Evolutionary conservation across 2,797 vertebrate genomes (phyloP).

Genomic region (Holocentrus rufus): DNA sequence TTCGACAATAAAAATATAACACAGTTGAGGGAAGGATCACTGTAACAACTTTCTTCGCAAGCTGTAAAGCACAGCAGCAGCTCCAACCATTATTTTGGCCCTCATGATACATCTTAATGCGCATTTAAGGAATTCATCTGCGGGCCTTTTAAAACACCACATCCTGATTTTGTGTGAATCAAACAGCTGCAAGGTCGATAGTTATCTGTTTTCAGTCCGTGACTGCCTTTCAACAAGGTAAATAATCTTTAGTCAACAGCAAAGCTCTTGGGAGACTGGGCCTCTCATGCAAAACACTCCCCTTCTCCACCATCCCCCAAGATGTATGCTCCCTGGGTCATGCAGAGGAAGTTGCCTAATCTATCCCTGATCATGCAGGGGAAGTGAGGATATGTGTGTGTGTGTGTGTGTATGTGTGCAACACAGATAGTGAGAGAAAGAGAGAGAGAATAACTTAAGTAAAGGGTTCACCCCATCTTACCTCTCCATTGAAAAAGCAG

Average conservation of each 20-base stretch:
- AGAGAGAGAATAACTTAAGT: conserved; percentile 3
- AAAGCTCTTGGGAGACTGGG: conserved; percentile 12
- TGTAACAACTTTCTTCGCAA: background rate
- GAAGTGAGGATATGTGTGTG: conserved; percentile 70
- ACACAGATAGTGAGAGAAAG: too few species aligned
- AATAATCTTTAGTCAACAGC: conserved; percentile 15
- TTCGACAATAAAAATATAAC: too few species aligned
- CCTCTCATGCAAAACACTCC: conserved; percentile 17
- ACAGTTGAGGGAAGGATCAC: background rate
- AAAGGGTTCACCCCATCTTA: conserved; percentile 73
- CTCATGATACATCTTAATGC: too few species aligned
- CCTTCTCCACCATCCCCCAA: background rate
- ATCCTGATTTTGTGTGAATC: conserved; percentile 36
- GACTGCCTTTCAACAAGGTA: conserved; percentile 37
- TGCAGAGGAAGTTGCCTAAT: conserved; percentile 17
- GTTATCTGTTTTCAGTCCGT: conserved; percentile 23
- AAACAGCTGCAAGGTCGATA: conserved; percentile 42
- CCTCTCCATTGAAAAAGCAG: conserved; percentile 99
- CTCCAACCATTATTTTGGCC: too few species aligned
- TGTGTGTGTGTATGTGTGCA: conserved; percentile 5
- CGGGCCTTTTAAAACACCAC: conserved; percentile 18
- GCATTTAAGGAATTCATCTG: background rate
- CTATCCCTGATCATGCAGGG: conserved; percentile 18
- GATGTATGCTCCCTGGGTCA: background rate
- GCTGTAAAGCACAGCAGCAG: too few species aligned